These are phyloP conservation scores for Hymenopus coronatus DNA, from an alignment of 2,888 invertebrate species.

Conservation along the genomic window DNA sequence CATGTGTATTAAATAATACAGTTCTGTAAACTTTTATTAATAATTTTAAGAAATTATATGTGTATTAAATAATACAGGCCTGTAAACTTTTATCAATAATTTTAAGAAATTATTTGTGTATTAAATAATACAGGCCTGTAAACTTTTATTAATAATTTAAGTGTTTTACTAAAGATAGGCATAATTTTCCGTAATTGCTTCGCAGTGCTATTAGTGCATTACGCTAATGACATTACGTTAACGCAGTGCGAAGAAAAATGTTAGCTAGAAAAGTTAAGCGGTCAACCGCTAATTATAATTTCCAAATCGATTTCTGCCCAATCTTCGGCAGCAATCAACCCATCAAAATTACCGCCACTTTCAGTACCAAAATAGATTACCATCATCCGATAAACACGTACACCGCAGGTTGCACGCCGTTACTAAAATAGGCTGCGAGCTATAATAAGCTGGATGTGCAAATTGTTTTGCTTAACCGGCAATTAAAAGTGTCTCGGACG, in stretches of 20 bases:
- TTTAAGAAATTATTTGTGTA: no score
- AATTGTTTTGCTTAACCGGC: neutral
- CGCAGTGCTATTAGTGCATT: neutral
- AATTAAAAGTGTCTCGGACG: neutral
- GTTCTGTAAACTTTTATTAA: no score
- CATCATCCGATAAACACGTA: neutral
- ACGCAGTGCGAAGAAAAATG: neutral
- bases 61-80: no score
- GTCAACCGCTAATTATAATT: neutral
- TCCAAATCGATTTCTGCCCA: neutral
- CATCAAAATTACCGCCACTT: neutral
- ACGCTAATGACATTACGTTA: neutral
- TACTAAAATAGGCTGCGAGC: neutral
- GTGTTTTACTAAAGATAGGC: no score
- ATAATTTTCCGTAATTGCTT: no score
- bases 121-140: no score
- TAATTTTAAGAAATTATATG: no score
- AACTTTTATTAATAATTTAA: no score
- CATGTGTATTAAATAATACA: no score
- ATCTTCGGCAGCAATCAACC: neutral
- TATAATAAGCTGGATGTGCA: neutral
- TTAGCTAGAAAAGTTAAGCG: neutral
- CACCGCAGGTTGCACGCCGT: neutral
- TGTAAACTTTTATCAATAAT: no score
- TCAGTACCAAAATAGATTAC: neutral